phyloP scores from a whole-genome alignment of 2,797 vertebrate genomes.

The Tragelaphus eurycerus region DNA sequence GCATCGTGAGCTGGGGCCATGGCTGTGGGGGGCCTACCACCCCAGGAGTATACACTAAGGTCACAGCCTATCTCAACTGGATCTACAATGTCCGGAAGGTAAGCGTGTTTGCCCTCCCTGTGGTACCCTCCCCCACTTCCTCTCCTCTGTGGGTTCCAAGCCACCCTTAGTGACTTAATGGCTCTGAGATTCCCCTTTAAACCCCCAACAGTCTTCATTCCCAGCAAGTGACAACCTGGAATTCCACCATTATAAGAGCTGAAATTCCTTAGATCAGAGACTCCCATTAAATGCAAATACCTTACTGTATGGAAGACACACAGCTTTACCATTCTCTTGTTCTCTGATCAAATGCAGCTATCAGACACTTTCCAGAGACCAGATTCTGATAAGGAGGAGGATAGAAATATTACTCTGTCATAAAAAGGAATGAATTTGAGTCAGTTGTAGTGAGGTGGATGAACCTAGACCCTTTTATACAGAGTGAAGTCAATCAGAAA shows the following conservation, averaged over 20 bases:
- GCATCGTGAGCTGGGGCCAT: constrained; percentile 95
- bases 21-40: constrained; percentile 88
- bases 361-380: background rate
- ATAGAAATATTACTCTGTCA: background rate
- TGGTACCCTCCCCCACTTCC: background rate
- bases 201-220: background rate
- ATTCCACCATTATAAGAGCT: background rate
- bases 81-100: constrained; percentile 88
- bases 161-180: background rate
- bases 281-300: background rate
- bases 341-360: background rate
- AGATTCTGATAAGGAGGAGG: background rate
- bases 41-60: constrained; percentile 91
- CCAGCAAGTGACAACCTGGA: background rate
- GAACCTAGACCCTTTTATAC: background rate
- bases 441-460: background rate
- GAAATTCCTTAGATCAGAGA: background rate
- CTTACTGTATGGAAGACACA: background rate
- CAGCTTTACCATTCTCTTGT: background rate
- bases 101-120: background rate
- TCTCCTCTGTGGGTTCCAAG: background rate
- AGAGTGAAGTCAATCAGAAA: background rate
- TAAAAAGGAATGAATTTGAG: background rate
- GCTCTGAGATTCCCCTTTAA: background rate
- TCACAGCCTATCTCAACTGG: constrained; percentile 90